Conservation (phyloP, 2,797 vertebrate genomes). For the Spatula clypeata region DNA sequence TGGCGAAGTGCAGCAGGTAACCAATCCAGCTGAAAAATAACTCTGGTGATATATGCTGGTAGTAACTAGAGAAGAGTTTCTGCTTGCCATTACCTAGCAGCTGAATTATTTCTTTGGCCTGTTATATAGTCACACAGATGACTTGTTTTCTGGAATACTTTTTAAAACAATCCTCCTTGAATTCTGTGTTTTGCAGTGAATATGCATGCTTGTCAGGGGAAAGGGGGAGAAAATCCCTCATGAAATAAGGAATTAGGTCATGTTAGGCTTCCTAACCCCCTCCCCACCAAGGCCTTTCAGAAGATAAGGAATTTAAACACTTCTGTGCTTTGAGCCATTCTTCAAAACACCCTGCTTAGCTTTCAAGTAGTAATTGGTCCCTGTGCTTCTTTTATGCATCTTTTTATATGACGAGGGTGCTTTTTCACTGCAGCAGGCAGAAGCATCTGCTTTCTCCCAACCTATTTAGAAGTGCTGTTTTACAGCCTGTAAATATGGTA, state of each 20-base stretch:
- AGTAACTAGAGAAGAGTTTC: background rate
- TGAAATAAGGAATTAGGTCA: conserved; percentile 43
- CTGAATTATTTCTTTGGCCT: background rate
- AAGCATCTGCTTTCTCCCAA: background rate
- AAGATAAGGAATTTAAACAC: conserved; percentile 18
- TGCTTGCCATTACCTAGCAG: background rate
- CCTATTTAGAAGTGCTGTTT: background rate
- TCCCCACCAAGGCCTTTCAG: background rate
- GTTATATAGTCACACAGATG: background rate
- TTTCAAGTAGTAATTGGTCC: conserved; percentile 31
- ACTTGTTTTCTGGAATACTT: background rate
- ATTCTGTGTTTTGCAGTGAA: background rate
- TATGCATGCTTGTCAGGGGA: background rate
- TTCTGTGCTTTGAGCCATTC: background rate
- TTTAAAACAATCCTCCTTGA: background rate
- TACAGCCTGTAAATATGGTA: background rate
- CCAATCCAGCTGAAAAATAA: background rate
- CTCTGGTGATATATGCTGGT: background rate
- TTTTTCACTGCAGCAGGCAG: background rate
- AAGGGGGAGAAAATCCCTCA: background rate
- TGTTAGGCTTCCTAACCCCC: background rate
- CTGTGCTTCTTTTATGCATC: background rate
- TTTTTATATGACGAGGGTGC: background rate
- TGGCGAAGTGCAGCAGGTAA: background rate
- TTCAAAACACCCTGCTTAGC: conserved; percentile 24